These are phyloP conservation scores for Globodera rostochiensis DNA, from an alignment of 1,140 invertebrate genomes.

Conservation along the genomic window DNA sequence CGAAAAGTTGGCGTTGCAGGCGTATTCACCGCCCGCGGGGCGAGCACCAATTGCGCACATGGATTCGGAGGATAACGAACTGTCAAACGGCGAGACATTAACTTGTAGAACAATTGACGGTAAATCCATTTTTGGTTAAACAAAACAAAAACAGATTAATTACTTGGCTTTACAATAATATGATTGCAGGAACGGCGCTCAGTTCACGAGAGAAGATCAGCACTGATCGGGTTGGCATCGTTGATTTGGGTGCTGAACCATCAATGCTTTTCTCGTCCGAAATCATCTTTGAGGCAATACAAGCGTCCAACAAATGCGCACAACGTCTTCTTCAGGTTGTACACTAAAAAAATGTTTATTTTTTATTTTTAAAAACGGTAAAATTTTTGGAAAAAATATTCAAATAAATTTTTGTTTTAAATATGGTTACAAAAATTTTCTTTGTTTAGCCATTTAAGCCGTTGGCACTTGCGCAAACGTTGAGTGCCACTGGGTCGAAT, in stretches of 20 bases:
- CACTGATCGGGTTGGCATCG: not conserved
- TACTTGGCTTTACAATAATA: too few species aligned
- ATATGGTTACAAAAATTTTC: not conserved
- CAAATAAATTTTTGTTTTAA: too few species aligned
- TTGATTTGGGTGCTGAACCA: constrained; percentile 41
- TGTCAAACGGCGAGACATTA: constrained; percentile 15
- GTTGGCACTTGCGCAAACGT: not conserved
- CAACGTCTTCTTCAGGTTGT: constrained; percentile 30
- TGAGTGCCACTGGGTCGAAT: not conserved
- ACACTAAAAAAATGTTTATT: too few species aligned
- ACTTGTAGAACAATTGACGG: not conserved
- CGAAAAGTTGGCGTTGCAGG: not conserved
- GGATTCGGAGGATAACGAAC: constrained; percentile 54
- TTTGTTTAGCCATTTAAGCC: constrained; percentile 20
- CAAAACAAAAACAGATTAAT: too few species aligned
- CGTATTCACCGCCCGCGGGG: constrained; percentile 23
- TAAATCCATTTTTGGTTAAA: not conserved
- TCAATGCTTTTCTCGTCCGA: constrained; percentile 42
- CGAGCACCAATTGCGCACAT: constrained; percentile 55
- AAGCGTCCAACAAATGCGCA: constrained; percentile 53
- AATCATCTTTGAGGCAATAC: constrained; percentile 48
- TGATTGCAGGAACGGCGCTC: too few species aligned
- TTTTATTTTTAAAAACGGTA: too few species aligned
- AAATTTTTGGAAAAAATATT: too few species aligned
- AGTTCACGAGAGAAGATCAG: not conserved